phyloP scores from a whole-genome alignment of 2,113 vertebrate species.

The Bambusicola thoracicus region DNA sequence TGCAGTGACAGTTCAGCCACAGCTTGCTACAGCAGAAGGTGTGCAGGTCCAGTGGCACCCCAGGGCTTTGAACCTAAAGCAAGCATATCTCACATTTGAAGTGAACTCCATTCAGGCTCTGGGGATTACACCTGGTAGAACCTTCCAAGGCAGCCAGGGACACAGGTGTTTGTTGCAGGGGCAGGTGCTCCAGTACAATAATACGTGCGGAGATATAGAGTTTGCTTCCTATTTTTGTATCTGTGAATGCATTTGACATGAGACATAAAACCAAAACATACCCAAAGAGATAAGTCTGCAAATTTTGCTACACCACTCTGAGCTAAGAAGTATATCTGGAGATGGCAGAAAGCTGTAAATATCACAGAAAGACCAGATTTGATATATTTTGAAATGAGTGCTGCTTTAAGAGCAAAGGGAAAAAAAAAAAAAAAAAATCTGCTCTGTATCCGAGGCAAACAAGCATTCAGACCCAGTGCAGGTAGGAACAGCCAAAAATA shows the following conservation, averaged over 20 bases:
- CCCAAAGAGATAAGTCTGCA: neutral
- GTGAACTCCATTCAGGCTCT: neutral
- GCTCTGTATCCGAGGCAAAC: neutral
- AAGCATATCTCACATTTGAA: neutral
- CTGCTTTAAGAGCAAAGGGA: neutral
- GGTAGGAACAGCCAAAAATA: neutral
- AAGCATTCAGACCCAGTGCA: neutral
- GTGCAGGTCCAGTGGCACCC: accelerated
- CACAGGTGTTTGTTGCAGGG: accelerated
- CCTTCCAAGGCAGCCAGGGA: neutral
- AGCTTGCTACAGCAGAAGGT: neutral
- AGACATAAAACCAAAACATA: neutral
- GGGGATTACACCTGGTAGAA: neutral
- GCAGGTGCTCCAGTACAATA: neutral
- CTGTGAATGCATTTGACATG: neutral
- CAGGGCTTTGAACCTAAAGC: neutral
- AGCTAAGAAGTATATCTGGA: neutral
- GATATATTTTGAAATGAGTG: neutral
- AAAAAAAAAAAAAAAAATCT: too few relatives aligned
- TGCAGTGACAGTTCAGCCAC: neutral
- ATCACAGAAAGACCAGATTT: neutral
- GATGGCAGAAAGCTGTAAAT: neutral
- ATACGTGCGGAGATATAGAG: neutral
- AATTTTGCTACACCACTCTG: neutral
- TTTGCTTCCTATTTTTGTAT: neutral